Conservation (phyloP, 2,797 vertebrate species). For the Sebastiscus tertius region DNA sequence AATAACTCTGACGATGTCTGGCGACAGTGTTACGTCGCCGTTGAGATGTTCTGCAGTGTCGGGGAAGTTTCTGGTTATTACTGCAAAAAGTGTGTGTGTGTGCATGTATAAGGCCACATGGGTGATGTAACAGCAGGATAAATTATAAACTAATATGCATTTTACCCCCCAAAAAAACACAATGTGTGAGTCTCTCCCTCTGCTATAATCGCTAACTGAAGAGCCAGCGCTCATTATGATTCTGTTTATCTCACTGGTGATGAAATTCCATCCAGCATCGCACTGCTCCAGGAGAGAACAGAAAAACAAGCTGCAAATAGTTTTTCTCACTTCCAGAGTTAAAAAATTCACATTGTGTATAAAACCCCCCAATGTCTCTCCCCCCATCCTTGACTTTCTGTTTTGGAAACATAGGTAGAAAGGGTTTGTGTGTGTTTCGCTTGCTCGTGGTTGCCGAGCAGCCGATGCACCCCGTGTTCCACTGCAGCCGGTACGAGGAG, state of each 20-base stretch:
- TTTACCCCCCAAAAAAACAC: background rate
- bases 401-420: background rate
- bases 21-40: conserved; percentile 26
- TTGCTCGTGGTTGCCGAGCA: conserved; percentile 29
- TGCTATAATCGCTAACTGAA: background rate
- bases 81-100: background rate
- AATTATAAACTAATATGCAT: background rate
- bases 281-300: background rate
- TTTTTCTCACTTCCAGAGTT: conserved; percentile 6
- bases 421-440: background rate
- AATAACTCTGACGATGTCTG: conserved; percentile 67
- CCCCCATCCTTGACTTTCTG: conserved; percentile 2
- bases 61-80: conserved; percentile 39
- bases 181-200: background rate
- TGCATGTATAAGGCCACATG: background rate
- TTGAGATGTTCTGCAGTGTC: conserved; percentile 25
- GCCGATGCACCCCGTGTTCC: conserved; percentile 36
- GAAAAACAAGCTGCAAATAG: background rate
- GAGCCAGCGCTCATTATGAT: conserved; percentile 14
- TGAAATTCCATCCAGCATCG: conserved; percentile 1
- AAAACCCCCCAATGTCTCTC: background rate
- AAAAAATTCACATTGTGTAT: background rate
- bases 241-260: conserved; percentile 15
- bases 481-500: conserved; percentile 16
- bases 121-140: background rate